Percentiles rank a stretch among this genome's conserved stretches.
These are phyloP conservation scores for Nymphalis io DNA, from an alignment of 1,140 invertebrate species.

Conservation along the genomic window DNA sequence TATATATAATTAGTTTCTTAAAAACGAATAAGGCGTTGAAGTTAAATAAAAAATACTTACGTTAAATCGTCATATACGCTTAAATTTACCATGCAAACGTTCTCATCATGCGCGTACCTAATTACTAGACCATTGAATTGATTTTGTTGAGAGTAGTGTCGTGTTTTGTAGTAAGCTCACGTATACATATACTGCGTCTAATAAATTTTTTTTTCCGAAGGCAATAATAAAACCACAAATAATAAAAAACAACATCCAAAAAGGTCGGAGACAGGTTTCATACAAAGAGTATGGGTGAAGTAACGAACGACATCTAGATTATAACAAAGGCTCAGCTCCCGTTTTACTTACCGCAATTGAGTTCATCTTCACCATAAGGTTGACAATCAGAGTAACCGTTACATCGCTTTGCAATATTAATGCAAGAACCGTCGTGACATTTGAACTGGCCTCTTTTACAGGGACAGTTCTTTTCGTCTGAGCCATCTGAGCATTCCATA, in stretches of 20 bases:
- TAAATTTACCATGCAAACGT: constrained; percentile 5
- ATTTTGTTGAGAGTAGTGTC: no score
- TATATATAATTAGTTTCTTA: no score
- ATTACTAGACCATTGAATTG: no score
- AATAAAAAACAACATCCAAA: not conserved
- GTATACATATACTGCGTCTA: no score
- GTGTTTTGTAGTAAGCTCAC: no score
- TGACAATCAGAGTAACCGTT: constrained; percentile 82
- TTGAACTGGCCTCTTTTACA: constrained; percentile 78
- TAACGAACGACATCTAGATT: constrained; percentile 4
- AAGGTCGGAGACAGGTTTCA: not conserved
- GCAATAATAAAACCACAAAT: not conserved
- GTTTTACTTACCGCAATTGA: constrained; percentile 83
- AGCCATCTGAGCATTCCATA: constrained; percentile 86
- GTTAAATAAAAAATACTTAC: not conserved
- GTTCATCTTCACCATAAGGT: constrained; percentile 84
- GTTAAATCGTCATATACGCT: not conserved
- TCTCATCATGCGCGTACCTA: not conserved
- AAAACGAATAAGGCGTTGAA: not conserved
- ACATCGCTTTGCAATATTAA: constrained; percentile 77
- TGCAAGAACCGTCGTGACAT: constrained; percentile 82
- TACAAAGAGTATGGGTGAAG: not conserved
- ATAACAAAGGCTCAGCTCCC: constrained; percentile 6
- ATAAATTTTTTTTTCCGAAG: no score
- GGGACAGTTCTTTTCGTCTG: constrained; percentile 86